Conservation (phyloP, 2,113 vertebrate genomes). For the Mystacornis crossleyi region DNA sequence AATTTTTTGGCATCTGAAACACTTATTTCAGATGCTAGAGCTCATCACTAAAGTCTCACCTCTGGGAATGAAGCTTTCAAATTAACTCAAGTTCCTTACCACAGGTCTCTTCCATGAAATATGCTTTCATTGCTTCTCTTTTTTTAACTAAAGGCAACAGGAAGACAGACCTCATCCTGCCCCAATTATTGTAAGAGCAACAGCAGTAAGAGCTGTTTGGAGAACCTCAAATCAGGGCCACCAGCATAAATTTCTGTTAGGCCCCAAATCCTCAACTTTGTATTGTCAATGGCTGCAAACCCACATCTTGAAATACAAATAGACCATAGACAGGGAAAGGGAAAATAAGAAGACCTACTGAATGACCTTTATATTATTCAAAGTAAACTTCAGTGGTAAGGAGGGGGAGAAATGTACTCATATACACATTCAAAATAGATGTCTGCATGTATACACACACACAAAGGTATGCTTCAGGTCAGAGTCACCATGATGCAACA, state of each 20-base stretch:
- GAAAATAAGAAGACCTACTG: background rate
- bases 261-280: background rate
- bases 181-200: background rate
- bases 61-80: background rate
- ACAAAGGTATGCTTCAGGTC: background rate
- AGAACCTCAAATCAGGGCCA: background rate
- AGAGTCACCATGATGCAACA: background rate
- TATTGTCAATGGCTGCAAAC: background rate
- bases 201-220: background rate
- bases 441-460: background rate
- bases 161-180: background rate
- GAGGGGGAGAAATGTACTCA: background rate
- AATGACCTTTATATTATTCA: background rate
- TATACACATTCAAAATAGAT: accelerated
- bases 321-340: background rate
- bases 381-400: background rate
- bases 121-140: background rate
- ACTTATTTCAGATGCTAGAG: background rate
- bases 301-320: background rate
- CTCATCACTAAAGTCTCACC: background rate
- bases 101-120: background rate
- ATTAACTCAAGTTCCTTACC: background rate
- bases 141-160: background rate
- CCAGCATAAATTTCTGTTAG: background rate
- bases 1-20: background rate